Percentiles rank a stretch among this genome's conserved stretches.
phyloP scores from a whole-genome alignment of 2,888 invertebrate genomes.

The Ophraella communa region DNA sequence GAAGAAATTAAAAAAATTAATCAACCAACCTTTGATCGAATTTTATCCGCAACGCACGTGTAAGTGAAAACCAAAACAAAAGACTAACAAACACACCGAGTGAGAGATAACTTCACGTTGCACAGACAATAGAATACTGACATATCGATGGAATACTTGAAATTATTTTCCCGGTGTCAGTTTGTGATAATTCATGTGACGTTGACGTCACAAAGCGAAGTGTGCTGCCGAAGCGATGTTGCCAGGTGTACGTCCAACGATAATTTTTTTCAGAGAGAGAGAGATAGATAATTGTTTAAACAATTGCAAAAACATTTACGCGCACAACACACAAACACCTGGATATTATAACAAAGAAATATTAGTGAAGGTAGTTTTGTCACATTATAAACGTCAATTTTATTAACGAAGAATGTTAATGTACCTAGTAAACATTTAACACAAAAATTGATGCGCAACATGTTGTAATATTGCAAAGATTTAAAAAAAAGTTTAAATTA shows the following conservation, averaged over 20 bases:
- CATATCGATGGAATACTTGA: conserved; percentile 55
- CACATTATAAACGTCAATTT: background rate
- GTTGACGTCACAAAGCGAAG: conserved; percentile 52
- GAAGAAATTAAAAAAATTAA: conserved; percentile 10
- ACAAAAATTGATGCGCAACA: background rate
- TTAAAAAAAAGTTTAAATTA: background rate
- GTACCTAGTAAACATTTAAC: background rate
- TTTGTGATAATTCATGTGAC: conserved; percentile 58
- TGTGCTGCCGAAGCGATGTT: conserved; percentile 25
- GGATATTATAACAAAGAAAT: background rate
- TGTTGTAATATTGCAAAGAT: background rate
- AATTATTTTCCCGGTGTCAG: conserved; percentile 53
- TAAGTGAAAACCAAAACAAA: conserved; percentile 28
- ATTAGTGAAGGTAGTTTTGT: too few species aligned
- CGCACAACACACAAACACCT: background rate
- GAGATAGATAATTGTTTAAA: background rate
- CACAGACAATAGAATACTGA: conserved; percentile 50
- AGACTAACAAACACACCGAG: conserved; percentile 26
- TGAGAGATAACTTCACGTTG: conserved; percentile 21
- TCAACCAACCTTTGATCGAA: conserved; percentile 31
- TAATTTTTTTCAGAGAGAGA: background rate
- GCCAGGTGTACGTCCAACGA: conserved; percentile 1
- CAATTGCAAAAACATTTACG: background rate
- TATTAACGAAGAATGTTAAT: background rate
- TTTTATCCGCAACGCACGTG: conserved; percentile 30